Base-by-base conservation (phyloP, 2,797 vertebrate genomes). In the Anniella stebbinsi region DNA sequence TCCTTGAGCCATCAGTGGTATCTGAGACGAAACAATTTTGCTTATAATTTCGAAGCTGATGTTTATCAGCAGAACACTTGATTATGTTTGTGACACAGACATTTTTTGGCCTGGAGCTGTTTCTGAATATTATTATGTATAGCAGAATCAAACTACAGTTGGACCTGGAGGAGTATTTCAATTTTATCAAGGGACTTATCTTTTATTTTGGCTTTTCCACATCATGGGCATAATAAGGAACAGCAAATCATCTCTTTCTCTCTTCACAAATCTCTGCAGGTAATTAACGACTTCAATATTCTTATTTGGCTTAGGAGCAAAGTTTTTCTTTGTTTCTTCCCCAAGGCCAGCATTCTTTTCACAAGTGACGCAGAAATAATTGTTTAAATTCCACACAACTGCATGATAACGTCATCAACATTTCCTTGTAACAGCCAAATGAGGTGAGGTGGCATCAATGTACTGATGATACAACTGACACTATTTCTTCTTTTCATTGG, bases 201-300 rank as follows among this genome's bases (percentile, higher is more conserved):
- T 69, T 86, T 87, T 87, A 70, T 80, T 80, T 13, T 69, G 76
- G 33, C 66, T 80, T 87, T 38, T 80, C 30, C n/a, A 48, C 30
- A 25, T 77, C 21, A 23, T 69, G 86, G 48, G 45, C 69, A 78
- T 38, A 36, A n/a, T 38, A 21, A 70, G 45, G n/a, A 80, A 51
- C 48, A 30, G 66, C 5, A 51, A 66, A 78, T 66, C 76, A 41
- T 38, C 41, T 67, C 17, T 69, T 54, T 87, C 25, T 33, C 33
- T 75, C 30, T 84, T 51, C 45, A 54, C 41, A 84, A 7, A 36
- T 72, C 9, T 12, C 67, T 60, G 45, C 4, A 48, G 30, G 28
- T 67, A 87, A 80, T 80, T 80, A 72, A 80, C 12, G 38, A 88
- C 57, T 45, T 80, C 38, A 45, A 5, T 38, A 15, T 80, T 80